Evolutionary conservation across 2,113 vertebrate species (phyloP), one percentile per base, ranked within the genome.

Genomic region (Oryzias melastigma): DNA sequence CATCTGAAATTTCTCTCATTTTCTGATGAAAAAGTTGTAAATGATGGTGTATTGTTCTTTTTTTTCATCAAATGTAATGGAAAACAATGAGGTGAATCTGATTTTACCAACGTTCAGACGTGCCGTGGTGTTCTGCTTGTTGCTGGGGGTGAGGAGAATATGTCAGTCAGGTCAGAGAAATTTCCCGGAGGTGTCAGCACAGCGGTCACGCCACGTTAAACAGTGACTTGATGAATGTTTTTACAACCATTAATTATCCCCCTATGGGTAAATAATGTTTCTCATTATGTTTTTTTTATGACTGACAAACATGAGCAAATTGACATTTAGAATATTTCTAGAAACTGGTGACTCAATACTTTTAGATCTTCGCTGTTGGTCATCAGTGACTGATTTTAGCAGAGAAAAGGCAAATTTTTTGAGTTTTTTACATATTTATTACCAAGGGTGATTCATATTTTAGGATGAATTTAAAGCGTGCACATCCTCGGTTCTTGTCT

Each of bases 261-360:
- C 15, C 52, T 5, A 1, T 4, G 48, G 20, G 53, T 66, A 53
- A 69, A 42, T 8, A 27, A 13, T 4, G 10, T 2, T 18, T 14
- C 16, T 49, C 14, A 45, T 4, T 10, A n/a, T 40, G 17, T 24
- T 0, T 13, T n/a, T 3, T 0, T 15, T 42, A 56, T 3, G 2
- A 25, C 41, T 40, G 45, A 63, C 17, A 60, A 66, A 43, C 50
- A 48, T 62, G 71, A 81, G 67, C 49, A 53, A 64, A 75, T 10
- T 84, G 74, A 73, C 77, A 82, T 85, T 81, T 80, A 62, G 45
- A 47, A 45, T 53, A 17, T 63, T 84, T 62, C 62, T 72, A 54
- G 73, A 76, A 72, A 78, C 25, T 50, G 18, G 62, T 78, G 79
- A 79, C 68, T 77, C 65, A 25, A 47, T 22, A 8, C 17, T 16